phyloP scores from a whole-genome alignment of 2,888 invertebrate genomes.

The Drosophila robusta region DNA sequence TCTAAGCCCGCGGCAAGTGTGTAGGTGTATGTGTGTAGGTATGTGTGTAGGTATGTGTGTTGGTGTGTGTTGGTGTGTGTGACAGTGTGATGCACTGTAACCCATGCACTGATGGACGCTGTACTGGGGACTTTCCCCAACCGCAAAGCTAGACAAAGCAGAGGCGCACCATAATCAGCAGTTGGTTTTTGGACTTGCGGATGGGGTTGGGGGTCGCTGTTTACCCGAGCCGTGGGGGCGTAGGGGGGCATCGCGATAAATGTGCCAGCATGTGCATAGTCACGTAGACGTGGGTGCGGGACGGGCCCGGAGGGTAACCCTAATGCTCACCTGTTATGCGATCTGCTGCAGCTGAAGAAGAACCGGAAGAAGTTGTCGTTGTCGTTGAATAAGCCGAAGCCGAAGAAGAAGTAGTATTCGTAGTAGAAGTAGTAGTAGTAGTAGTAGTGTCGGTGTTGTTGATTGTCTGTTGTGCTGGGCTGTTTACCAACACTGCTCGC shows the following conservation, averaged over 20 bases:
- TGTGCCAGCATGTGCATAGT: conserved; percentile 54
- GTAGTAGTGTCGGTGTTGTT: conserved; percentile 16
- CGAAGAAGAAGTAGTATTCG: conserved; percentile 12
- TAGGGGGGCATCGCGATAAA: conserved; percentile 31
- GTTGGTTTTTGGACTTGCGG: conserved; percentile 13
- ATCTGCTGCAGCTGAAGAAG: conserved; percentile 16
- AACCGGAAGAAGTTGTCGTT: conserved; percentile 22
- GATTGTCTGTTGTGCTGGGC: conserved; percentile 43
- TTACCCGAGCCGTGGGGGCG: not conserved
- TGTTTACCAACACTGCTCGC: conserved; percentile 49
- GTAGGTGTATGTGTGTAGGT: too few species aligned
- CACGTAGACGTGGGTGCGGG: conserved; percentile 51
- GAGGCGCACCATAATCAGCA: conserved; percentile 30
- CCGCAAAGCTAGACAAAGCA: conserved; percentile 21
- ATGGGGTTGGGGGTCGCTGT: not conserved
- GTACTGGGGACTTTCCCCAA: conserved; percentile 38
- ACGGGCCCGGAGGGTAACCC: not conserved
- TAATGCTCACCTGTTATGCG: conserved; percentile 47
- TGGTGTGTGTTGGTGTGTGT: not conserved
- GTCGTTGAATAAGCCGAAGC: not conserved
- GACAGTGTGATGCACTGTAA: conserved; percentile 6
- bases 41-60: too few species aligned
- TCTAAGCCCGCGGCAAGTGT: too few species aligned
- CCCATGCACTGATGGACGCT: conserved; percentile 9
- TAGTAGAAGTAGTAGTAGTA: not conserved